Conservation (phyloP, 2,113 vertebrate species). For the Alouatta palliata region DNA sequence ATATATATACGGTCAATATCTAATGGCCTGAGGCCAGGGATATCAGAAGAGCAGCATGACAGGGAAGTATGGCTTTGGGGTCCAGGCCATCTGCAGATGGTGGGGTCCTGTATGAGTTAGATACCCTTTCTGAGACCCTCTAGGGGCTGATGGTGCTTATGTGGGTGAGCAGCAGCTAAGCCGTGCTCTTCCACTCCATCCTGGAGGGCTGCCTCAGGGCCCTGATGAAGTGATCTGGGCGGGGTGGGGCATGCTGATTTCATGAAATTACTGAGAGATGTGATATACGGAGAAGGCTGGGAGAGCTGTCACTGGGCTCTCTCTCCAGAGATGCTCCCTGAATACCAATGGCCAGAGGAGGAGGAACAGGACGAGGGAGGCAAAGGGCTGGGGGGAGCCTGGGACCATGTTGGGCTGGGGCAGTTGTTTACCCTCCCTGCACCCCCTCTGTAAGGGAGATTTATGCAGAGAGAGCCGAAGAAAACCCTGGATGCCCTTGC, state of each 20-base stretch:
- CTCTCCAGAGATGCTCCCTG: neutral
- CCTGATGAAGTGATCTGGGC: neutral
- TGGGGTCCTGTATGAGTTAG: too few species aligned
- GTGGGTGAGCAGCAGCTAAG: neutral
- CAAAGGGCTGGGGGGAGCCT: accelerated
- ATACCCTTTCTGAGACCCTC: neutral
- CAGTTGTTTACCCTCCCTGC: too few species aligned
- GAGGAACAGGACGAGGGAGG: neutral
- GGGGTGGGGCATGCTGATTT: neutral
- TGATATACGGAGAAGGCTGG: neutral
- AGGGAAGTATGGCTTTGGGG: neutral
- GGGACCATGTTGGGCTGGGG: neutral
- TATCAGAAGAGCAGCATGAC: neutral
- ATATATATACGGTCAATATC: neutral
- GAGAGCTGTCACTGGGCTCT: neutral
- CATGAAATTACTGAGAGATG: neutral
- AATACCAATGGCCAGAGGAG: neutral
- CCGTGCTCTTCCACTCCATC: neutral
- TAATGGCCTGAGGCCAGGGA: neutral
- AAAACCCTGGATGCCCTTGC: neutral
- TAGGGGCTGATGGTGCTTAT: accelerated
- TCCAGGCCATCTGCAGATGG: neutral
- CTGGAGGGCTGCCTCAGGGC: neutral
- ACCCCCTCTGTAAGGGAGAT: neutral
- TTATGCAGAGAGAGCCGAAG: neutral